Evolutionary conservation across 2,113 vertebrate genomes (phyloP), one percentile per base, ranked within the genome.

Genomic region (Megaleporinus macrocephalus): DNA sequence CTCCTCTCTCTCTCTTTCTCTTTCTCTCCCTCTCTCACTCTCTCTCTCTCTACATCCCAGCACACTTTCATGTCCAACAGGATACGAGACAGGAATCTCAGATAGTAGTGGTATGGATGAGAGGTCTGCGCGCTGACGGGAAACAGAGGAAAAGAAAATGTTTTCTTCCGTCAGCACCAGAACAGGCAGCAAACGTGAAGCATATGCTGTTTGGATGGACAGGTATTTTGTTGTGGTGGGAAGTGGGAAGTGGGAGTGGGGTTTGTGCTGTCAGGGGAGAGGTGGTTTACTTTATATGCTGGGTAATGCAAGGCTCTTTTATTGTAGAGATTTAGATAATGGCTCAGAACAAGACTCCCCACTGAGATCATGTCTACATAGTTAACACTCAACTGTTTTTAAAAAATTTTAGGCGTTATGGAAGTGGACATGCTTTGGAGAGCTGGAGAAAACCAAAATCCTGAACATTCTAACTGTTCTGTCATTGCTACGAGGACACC

Each of bases 21-120:
- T 87, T 89, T 89, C 83, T 55, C 18, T n/a, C 53, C 26, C 57
- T 61, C 66, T 90, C 89, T 88, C 57, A 26, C 57, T 26, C 79
- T 80, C 84, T 88, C 83, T 82, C 85, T 87, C 86, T 87, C 89
- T 89, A 83, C 87, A 86, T 91, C 73, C 59, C 91, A 88, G 86
- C 82, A 89, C 86, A 24, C 91, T 93, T 93, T 94, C 92, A 94
- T 93, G 91, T 94, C 90, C 91, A 88, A 90, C 92, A 91, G 90
- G 88, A 92, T 90, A 88, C 84, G 89, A 91, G 90, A 90, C 92
- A 92, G 92, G 91, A 91, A 91, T 92, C 89, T 91, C 88, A 90
- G 88, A 89, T 90, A 90, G 88, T 86, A 85, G 81, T 89, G 89
- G 73, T 86, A 89, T 92, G 90, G 89, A 87, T 86, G 90, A 91